Evolutionary conservation across 1,140 invertebrate genomes (phyloP).

Genomic region (Drosophila nebulosa): DNA sequence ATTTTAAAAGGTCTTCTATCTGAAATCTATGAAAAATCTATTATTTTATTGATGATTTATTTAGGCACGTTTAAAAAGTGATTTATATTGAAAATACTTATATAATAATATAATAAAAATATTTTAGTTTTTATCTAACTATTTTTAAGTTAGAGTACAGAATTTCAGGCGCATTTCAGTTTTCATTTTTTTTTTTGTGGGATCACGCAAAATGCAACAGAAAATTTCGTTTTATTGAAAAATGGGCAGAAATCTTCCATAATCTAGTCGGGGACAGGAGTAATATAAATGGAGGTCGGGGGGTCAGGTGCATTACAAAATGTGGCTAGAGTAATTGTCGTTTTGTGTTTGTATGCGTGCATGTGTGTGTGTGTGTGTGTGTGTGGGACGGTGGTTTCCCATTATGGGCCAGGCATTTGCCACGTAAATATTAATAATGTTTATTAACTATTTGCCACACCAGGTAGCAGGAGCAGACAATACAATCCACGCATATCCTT

Average conservation of each 20-base stretch:
- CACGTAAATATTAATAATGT: slow-evolving; percentile 48
- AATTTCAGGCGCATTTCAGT: too few relatives aligned
- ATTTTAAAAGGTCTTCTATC: too few relatives aligned
- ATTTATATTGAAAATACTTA: too few relatives aligned
- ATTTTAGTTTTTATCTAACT: too few relatives aligned
- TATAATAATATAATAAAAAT: too few relatives aligned
- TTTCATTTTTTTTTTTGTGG: neutral
- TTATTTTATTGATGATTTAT: too few relatives aligned
- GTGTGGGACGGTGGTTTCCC: slow-evolving; percentile 13
- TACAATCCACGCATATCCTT: neutral
- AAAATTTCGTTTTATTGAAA: neutral
- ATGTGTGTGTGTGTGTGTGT: slow-evolving; percentile 6
- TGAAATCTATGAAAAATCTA: too few relatives aligned
- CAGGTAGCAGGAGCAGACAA: neutral
- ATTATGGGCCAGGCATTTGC: slow-evolving; percentile 24
- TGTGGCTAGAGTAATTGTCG: slow-evolving; percentile 7
- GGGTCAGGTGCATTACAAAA: slow-evolving; percentile 9
- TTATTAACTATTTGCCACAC: slow-evolving; percentile 33
- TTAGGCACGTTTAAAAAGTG: too few relatives aligned
- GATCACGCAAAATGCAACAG: neutral
- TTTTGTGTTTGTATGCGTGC: slow-evolving; percentile 4
- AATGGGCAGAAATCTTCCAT: neutral
- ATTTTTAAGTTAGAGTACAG: neutral
- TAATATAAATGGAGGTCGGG: neutral
- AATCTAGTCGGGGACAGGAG: neutral